Percentiles rank a stretch among this genome's conserved stretches.
These are phyloP conservation scores for Terebella lapidaria DNA, from an alignment of 2,888 invertebrate species.

Conservation along the genomic window DNA sequence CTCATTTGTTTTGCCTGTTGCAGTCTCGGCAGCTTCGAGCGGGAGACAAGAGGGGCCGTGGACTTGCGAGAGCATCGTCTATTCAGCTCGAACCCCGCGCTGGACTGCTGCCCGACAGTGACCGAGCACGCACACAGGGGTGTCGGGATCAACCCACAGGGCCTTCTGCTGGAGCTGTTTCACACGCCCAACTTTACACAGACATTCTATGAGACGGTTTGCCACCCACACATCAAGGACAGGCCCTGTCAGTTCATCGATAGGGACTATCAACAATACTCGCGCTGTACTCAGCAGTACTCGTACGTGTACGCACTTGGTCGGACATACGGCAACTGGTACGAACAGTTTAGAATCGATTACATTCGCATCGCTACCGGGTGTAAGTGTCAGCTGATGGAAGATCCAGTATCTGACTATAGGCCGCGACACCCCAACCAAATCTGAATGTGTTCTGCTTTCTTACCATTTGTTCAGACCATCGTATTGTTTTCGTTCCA, in stretches of 20 bases:
- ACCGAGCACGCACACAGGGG: constrained; percentile 72
- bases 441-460: no score
- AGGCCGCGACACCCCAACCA: background rate
- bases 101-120: constrained; percentile 76
- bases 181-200: constrained; percentile 60
- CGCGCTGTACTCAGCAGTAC: constrained; percentile 77
- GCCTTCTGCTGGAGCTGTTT: constrained; percentile 65
- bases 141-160: constrained; percentile 70
- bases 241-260: constrained; percentile 73
- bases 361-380: constrained; percentile 78
- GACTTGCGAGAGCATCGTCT: constrained; percentile 14
- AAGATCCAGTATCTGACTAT: background rate
- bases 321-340: constrained; percentile 56
- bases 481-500: no score
- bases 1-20: background rate
- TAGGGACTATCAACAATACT: constrained; percentile 64
- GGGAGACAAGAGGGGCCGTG: background rate
- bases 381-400: constrained; percentile 64
- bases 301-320: constrained; percentile 80
- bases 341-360: constrained; percentile 68
- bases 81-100: constrained; percentile 12
- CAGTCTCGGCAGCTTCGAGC: background rate
- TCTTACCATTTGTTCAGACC: no score
- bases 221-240: constrained; percentile 66
- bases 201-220: constrained; percentile 73